Evolutionary conservation across 1,140 invertebrate genomes (phyloP), one percentile per base, ranked within the genome.

Genomic region (Caenorhabditis remanei): DNA sequence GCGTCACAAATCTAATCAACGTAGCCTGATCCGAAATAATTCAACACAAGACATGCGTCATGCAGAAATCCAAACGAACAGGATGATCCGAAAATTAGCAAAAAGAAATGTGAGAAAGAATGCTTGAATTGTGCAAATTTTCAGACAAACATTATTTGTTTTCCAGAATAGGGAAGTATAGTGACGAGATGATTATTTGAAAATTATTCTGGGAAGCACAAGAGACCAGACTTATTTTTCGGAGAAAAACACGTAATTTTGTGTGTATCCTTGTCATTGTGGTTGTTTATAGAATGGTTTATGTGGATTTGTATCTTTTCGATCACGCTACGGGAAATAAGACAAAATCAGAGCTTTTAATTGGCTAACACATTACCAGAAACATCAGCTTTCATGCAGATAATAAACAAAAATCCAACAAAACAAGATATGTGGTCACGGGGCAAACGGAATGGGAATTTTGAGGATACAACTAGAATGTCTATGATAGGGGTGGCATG

Each of bases 11-110:
- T 71, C 19, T 11, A 46, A 32, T 71, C 19, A 11, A 65, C 32
- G 56, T 21, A 65, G 61, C 11, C 40, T 40, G 61, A 65, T 40
- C 61, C 32, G n/a, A 71, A 71, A 71, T 46, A 16, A 71, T 71
- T 71, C 65, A 46, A 71, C 40, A 43, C 9, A 40, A 46, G 8
- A n/a, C 21, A 71, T 71, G 65, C 65, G 65, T 71, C 65, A 71
- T 19, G 21, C 16, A 46, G 21, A 71, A 71, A 71, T 43, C 13
- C 9, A 71, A 32, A 32, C 40, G 24, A 13, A 43, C 3, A 13
- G 11, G 41, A 16, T 7, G 13, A 24, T 8, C 61, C 9, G 40
- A 65, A 65, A 65, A 13, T 14, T 8, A 2, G 8, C 11, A 46
- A 14, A 19, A 8, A 71, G 13, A 11, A 43, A 71, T 71, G 65